Evolutionary conservation across 2,113 vertebrate species (phyloP).

Genomic region (human (Homo sapiens)): GRCh38 chr11:86118501-86119000

Average conservation of each 20-base stretch:
- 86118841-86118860: not conserved
- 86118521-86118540: not conserved
- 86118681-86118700: not conserved
- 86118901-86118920: slow-evolving; percentile 9
- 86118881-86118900: not conserved
- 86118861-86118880: slow-evolving; percentile 13
- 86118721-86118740: not conserved
- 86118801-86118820: not conserved
- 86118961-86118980: slow-evolving; percentile 16
- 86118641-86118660: not conserved
- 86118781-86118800: not conserved
- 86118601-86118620: not conserved
- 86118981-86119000: not conserved
- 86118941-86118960: not conserved
- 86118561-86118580: not conserved
- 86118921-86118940: not conserved
- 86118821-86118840: slow-evolving; percentile 45
- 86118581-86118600: not conserved
- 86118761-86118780: slow-evolving; percentile 26
- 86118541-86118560: slow-evolving; percentile 10
- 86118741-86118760: slow-evolving; percentile 12
- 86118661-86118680: not conserved
- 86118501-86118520: not conserved
- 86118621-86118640: slow-evolving; percentile 34
- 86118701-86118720: not conserved